A percentile compares a stretch with the other conserved stretches of the same genome.
These are phyloP conservation scores for Anabas testudineus DNA, from an alignment of 2,797 vertebrate species.

Conservation along the genomic window DNA sequence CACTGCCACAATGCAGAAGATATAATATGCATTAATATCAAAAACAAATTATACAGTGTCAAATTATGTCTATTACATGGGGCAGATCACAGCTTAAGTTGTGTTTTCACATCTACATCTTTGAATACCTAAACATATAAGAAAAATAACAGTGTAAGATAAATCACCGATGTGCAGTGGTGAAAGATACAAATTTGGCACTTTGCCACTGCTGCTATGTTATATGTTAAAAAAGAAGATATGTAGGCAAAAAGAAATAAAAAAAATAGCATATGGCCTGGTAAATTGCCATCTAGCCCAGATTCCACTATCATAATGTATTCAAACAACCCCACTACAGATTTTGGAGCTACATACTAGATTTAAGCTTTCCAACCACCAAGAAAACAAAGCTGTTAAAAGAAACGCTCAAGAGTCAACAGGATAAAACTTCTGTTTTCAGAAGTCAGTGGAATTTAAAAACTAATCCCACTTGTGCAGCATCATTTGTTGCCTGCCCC, in stretches of 20 bases:
- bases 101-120: conserved; percentile 73
- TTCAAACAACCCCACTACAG: conserved; percentile 36
- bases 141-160: conserved; percentile 54
- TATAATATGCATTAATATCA: conserved; percentile 63
- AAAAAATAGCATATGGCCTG: conserved; percentile 71
- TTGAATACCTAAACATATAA: conserved; percentile 73
- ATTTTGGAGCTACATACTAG: conserved; percentile 51
- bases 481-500: not conserved
- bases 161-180: conserved; percentile 77
- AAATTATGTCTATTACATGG: conserved; percentile 59
- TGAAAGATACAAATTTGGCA: conserved; percentile 78
- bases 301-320: conserved; percentile 44
- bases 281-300: conserved; percentile 49
- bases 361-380: conserved; percentile 56
- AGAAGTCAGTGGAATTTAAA: conserved; percentile 56
- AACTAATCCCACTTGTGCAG: conserved; percentile 54
- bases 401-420: conserved; percentile 37
- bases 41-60: conserved; percentile 65
- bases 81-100: conserved; percentile 76
- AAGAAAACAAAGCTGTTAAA: conserved; percentile 46
- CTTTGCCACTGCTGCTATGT: conserved; percentile 66
- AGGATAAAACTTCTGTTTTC: conserved; percentile 35
- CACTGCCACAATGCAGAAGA: conserved; percentile 57
- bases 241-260: conserved; percentile 64
- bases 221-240: conserved; percentile 64